These are phyloP conservation scores for Spodoptera exigua DNA, from an alignment of 2,888 invertebrate genomes.

Conservation along the genomic window DNA sequence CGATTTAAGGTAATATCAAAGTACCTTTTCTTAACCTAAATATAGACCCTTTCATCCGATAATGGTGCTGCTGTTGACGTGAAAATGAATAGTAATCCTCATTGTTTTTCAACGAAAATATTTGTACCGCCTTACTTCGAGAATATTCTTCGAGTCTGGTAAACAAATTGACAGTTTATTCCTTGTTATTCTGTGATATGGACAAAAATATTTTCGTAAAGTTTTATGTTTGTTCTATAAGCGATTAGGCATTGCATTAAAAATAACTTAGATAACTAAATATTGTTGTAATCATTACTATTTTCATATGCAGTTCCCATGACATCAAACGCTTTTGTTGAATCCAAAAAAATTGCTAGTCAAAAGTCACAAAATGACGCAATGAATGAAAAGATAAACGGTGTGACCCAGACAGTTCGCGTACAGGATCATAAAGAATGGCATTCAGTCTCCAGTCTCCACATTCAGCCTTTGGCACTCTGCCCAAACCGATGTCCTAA, in stretches of 20 bases:
- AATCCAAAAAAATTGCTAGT: no score
- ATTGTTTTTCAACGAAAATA: conserved; percentile 39
- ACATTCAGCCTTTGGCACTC: conserved; percentile 47
- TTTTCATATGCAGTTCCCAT: no score
- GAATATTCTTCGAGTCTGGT: conserved; percentile 30
- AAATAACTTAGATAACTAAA: no score
- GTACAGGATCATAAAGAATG: conserved; percentile 26
- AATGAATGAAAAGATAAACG: no score
- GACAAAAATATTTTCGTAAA: conserved; percentile 25
- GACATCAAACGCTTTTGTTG: no score
- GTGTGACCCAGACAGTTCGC: conserved; percentile 6
- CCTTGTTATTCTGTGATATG: conserved; percentile 11
- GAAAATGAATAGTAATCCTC: conserved; percentile 43
- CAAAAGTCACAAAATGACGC: no score
- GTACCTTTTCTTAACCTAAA: conserved; percentile 28
- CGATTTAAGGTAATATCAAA: conserved; percentile 7
- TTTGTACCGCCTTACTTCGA: conserved; percentile 31
- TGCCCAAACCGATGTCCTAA: conserved; percentile 42
- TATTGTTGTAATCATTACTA: no score
- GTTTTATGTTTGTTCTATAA: not conserved
- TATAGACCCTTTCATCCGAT: conserved; percentile 32
- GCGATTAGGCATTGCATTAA: no score
- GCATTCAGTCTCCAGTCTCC: conserved; percentile 13
- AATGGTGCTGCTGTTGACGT: conserved; percentile 42
- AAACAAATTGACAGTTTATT: conserved; percentile 22